Percentiles rank a stretch among this genome's conserved stretches.
phyloP scores from a whole-genome alignment of 2,888 invertebrate species.

The Eremobia ochroleuca region DNA sequence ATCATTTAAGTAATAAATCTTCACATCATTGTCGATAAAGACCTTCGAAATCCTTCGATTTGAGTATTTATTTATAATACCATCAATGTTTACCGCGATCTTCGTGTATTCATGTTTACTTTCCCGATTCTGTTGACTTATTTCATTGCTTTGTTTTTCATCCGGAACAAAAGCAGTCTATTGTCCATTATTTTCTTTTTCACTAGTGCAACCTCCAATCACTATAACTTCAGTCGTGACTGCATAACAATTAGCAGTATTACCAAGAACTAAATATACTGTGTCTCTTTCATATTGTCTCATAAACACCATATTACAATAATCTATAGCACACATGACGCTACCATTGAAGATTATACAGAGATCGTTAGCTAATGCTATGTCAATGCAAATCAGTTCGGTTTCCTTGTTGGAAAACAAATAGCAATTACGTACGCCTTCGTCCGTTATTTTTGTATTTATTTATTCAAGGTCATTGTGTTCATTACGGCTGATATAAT shows the following conservation, averaged over 20 bases:
- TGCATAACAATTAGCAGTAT: constrained; percentile 38
- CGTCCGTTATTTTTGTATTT: constrained; percentile 51
- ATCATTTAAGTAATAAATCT: neutral
- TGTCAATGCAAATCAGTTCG: constrained; percentile 57
- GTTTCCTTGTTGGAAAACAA: constrained; percentile 64
- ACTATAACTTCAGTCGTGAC: constrained; percentile 42
- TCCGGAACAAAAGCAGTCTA: neutral
- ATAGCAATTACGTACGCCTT: constrained; percentile 54
- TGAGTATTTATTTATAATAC: constrained; percentile 5
- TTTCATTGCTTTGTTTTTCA: neutral
- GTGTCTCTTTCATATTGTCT: constrained; percentile 36
- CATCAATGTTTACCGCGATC: neutral
- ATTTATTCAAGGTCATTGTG: constrained; percentile 44
- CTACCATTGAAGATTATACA: constrained; percentile 42
- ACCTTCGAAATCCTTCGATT: neutral
- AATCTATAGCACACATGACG: constrained; percentile 32
- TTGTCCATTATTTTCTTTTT: constrained; percentile 9
- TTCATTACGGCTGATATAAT: constrained; percentile 33
- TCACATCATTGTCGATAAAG: neutral
- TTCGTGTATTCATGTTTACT: constrained; percentile 2
- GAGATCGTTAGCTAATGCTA: constrained; percentile 51
- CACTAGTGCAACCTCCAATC: constrained; percentile 16
- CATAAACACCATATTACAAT: constrained; percentile 35
- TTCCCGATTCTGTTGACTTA: neutral
- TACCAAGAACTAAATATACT: constrained; percentile 42